Evolutionary conservation across 2,113 vertebrate genomes (phyloP), one percentile per base, ranked within the genome.

Genomic region (Podarcis cretensis): DNA sequence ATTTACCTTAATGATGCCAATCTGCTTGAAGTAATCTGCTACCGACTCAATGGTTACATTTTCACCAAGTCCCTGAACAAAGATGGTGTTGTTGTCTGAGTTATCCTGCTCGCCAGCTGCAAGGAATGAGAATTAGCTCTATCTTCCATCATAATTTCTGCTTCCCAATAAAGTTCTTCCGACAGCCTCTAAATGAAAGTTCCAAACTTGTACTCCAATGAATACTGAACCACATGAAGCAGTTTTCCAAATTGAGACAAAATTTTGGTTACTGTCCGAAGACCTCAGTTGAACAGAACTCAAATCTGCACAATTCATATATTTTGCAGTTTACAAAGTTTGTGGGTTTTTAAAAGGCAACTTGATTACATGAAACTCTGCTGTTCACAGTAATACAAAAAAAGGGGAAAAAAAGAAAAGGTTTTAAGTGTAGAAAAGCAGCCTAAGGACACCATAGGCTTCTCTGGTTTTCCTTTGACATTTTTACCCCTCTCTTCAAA

Each of bases 1-100:
- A 59, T 9, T 57, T 91, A 98, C 98, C 98, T 99, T 98, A 77
- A 98, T 98, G 88, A 98, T 98, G 57, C 98, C 98, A 10, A 98
- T 98, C 96, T 98, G 98, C 92, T 99, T 98, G 90, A 99, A 99
- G 89, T 97, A 98, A 48, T 98, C 98, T 3, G 98, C 98, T 73
- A 99, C 98, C 0, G 98, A 97, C 40, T 99, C 98, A 0, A 98
- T 98, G 2, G 98, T 98, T 87, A 98, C 98, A 86, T 97, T 97
- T 89, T 98, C 98, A 2, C 98, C 98, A 84, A 99, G 96, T 77
- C 98, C 98, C 95, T 99, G 98, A 27, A 98, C 98, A 57, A 99
- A 99, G 97, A 99, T 99, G 90, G 98, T 99, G 96, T 98, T 99
- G 94, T 99, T 99, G 95, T 99, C 98, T 43, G 98, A 98, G 95